Base-by-base conservation (phyloP, 2,113 vertebrate species). In the Tenrec ecaudatus region DNA sequence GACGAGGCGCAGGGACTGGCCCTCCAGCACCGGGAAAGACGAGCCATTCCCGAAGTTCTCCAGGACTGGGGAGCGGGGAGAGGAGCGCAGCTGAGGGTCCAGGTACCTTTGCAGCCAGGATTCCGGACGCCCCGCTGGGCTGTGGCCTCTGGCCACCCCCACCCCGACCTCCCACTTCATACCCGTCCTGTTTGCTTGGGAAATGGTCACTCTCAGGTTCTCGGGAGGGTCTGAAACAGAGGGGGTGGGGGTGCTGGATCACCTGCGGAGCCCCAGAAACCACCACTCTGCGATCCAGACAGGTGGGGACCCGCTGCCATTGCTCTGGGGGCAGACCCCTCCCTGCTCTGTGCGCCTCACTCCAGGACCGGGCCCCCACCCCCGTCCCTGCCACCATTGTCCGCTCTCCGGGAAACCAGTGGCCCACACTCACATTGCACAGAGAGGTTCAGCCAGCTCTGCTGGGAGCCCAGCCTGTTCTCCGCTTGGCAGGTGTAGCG, bases 361-460 rank as follows among this genome's bases (percentile, higher is more conserved):
- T 2, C 3, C 14, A 5, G 73, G 60, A 62, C 62, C 22, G 58
- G 58, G 15, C 7, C 2, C 62, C 23, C 23, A 25, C 22, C 22
- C 62, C 62, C 62, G 4, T 22, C 22, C 60, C n/a, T n/a, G n/a
- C n/a, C n/a, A n/a, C n/a, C n/a, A n/a, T n/a, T n/a, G n/a, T n/a
- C n/a, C n/a, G n/a, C n/a, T n/a, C n/a, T n/a, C n/a, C n/a, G n/a
- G n/a, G n/a, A n/a, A n/a, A n/a, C n/a, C n/a, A n/a, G n/a, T n/a
- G n/a, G n/a, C n/a, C 1, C 71, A 22, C 29, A 88, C 95, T 96
- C 87, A 97, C 97, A 95, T 43, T 77, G 89, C 77, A 97, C 89
- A 2, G 38, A 75, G 29, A 98, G 95, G 5, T 75, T 29, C 91
- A 98, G 86, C 3, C 3, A 60, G n/a, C 29, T n/a, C n/a, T n/a